Evolutionary conservation across 2,888 invertebrate genomes (phyloP).

Genomic region (Fragum whitleyi): DNA sequence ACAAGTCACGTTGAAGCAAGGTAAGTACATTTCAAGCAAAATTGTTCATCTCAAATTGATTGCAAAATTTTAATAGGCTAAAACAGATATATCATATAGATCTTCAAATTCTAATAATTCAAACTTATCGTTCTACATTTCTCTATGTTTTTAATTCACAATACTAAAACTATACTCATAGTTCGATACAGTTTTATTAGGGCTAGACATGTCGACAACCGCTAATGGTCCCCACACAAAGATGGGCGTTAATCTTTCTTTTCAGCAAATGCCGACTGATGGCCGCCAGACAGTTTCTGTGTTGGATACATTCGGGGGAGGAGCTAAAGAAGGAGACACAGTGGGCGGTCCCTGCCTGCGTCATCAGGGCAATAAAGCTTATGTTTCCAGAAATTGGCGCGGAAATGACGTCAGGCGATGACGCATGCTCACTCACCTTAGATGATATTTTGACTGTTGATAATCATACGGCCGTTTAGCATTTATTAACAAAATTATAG

Average conservation of each 20-base stretch:
- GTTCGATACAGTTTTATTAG: not conserved
- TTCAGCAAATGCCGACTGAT: conserved; percentile 72
- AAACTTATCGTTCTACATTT: too few species aligned
- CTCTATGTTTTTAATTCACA: too few species aligned
- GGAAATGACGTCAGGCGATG: conserved; percentile 66
- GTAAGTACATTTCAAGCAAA: too few species aligned
- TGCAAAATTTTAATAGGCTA: too few species aligned
- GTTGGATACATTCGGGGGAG: conserved; percentile 72
- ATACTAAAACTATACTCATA: too few species aligned
- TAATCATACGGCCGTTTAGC: conserved; percentile 61
- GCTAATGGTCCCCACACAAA: conserved; percentile 43
- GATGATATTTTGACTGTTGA: conserved; percentile 64
- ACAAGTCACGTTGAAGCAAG: too few species aligned
- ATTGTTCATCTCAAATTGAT: too few species aligned
- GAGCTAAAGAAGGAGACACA: conserved; percentile 65
- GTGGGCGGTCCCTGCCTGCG: conserved; percentile 70
- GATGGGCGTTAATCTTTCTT: conserved; percentile 56
- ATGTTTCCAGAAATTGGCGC: conserved; percentile 69
- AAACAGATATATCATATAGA: too few species aligned
- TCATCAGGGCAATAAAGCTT: conserved; percentile 66
- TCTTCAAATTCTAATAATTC: too few species aligned
- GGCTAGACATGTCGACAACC: not conserved
- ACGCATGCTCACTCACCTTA: conserved; percentile 64
- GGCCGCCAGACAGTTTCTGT: conserved; percentile 71
- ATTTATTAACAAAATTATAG: not conserved